Percentiles rank a stretch among this genome's conserved stretches.
Evolutionary conservation across 2,113 vertebrate genomes (phyloP).

Genomic region (Ictidomys tridecemlineatus): DNA sequence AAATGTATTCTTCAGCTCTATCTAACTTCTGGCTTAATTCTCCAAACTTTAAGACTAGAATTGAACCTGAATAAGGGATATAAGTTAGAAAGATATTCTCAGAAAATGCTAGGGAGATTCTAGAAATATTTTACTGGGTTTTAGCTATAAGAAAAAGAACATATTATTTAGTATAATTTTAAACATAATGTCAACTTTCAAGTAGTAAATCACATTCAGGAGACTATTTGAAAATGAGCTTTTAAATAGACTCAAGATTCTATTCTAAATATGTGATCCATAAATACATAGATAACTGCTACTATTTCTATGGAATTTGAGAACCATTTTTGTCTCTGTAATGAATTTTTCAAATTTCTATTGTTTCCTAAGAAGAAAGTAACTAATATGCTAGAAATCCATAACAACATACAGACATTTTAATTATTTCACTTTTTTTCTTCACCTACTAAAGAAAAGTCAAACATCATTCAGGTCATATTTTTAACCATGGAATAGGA

Average conservation of each 20-base stretch:
- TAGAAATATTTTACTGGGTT: slow-evolving; percentile 31
- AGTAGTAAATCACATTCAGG: slow-evolving; percentile 35
- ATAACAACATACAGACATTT: background rate
- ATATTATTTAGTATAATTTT: slow-evolving; percentile 33
- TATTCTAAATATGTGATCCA: background rate
- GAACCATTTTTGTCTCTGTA: background rate
- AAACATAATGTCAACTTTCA: background rate
- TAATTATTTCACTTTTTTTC: slow-evolving; percentile 1
- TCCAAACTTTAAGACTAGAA: background rate
- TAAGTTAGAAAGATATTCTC: slow-evolving; percentile 20
- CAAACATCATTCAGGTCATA: background rate
- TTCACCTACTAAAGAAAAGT: background rate
- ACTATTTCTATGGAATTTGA: background rate
- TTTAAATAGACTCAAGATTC: slow-evolving; percentile 29
- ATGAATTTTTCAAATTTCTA: background rate
- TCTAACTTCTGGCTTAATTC: background rate
- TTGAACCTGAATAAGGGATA: background rate
- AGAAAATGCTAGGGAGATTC: background rate
- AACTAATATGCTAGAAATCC: background rate
- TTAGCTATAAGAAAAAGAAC: slow-evolving; percentile 14
- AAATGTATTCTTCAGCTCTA: background rate
- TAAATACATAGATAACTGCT: background rate
- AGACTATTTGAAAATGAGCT: slow-evolving; percentile 57
- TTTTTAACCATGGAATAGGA: background rate
- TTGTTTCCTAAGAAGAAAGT: background rate